Base-by-base conservation (phyloP, 2,888 invertebrate genomes). In the Acanthosepion lycidas region DNA sequence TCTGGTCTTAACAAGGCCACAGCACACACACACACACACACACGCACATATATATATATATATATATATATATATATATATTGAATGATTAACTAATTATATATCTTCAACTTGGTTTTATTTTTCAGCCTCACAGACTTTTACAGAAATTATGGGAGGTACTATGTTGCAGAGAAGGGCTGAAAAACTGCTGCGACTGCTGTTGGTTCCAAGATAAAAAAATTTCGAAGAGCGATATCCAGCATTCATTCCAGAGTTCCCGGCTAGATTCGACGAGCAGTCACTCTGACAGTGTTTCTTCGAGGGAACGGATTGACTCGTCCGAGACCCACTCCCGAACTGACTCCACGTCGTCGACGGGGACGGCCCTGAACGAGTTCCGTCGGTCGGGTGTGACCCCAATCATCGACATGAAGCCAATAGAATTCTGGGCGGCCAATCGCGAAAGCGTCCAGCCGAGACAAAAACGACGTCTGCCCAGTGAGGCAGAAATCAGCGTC, bases 401-500 rank as follows among this genome's bases (percentile, higher is more conserved):
- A 8, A 95, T 97, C 92, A 97, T 97, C 93, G 97, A 97, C 95
- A 97, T 97, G 97, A 97, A 97, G 94, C 97, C 97, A 12, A 97
- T 97, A 78, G 97, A 97, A 95, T 97, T 97, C 96, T 97, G 97
- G 97, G 96, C 97, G 15, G 97, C 97, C 55, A 97, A 96, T 95
- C 96, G 96, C 94, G 97, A 97, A 95, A 96, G 96, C 64, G 97
- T 97, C 12, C 97, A 97, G 95, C 97, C 97, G 8, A 95, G 96
- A 55, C 96, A 96, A 49, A 95, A 96, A 8, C 96, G 96, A 51
- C 96, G 96, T 59, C 96, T 96, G 92, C 97, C 96, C 55, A 97
- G 97, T 95, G 97, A 97, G 95, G 97, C 97, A n/a, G 97, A 97
- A 95, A 97, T 97, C 95, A 97, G 97, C 94, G 96, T 97, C 53